Conservation (phyloP, 2,888 invertebrate genomes). For the Idaea dimidiata region DNA sequence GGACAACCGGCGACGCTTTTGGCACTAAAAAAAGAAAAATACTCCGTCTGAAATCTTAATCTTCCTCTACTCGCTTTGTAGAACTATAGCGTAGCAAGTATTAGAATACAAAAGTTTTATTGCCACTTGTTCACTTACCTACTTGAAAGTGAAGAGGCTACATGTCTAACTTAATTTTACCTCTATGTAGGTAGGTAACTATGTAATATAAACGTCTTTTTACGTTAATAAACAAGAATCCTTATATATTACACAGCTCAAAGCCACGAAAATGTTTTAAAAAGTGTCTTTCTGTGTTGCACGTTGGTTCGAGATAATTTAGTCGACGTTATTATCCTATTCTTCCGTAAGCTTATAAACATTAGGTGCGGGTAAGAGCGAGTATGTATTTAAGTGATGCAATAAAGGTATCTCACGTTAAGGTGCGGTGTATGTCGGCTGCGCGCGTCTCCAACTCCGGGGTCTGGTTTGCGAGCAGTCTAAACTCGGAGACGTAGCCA, state of each 20-base stretch:
- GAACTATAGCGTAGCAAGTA: constrained; percentile 27
- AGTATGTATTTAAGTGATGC: background rate
- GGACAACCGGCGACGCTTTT: constrained; percentile 52
- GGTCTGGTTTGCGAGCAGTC: constrained; percentile 95
- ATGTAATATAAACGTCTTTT: background rate
- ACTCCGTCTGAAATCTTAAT: constrained; percentile 63
- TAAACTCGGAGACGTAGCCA: constrained; percentile 97
- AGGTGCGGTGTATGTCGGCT: constrained; percentile 92
- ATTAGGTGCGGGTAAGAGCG: background rate
- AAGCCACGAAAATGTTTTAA: background rate
- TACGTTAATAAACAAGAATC: background rate
- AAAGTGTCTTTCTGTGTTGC: background rate
- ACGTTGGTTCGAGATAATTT: background rate
- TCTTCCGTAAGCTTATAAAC: background rate
- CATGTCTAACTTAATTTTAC: background rate
- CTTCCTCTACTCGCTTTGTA: constrained; percentile 50
- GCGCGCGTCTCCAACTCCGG: constrained; percentile 93
- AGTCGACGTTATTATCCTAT: background rate
- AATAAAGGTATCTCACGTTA: constrained; percentile 83
- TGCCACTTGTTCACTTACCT: constrained; percentile 6
- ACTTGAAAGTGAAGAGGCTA: constrained; percentile 2
- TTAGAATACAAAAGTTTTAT: constrained; percentile 21
- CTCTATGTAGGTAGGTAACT: background rate
- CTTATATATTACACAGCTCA: background rate
- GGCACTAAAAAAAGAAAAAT: constrained; percentile 44